Evolutionary conservation across 37 sponge, comb jelly and placozoan genomes (phyloP), one percentile per base, ranked within the genome.

Genomic region (Bolinopsis microptera): DNA sequence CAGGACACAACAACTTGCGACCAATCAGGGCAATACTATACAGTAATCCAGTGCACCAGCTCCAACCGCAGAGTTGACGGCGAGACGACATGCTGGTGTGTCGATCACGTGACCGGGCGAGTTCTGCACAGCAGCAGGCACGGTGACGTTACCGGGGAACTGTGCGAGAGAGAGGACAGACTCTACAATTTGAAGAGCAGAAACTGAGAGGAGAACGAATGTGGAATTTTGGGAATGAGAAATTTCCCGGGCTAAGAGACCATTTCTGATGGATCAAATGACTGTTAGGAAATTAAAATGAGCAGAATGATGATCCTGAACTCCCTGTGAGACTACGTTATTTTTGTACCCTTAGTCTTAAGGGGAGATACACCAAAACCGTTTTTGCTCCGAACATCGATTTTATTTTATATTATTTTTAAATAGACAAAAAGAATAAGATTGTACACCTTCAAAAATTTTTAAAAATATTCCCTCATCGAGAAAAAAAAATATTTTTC

Each of bases 71-170:
- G n/a, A n/a, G 18, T 61, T 61, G 68, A 61, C 68, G 74, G 74
- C 5, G 82, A 80, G 23, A 8, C 5, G 75, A 72, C 2, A 72
- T 80, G 82, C 37, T 80, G 82, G 82, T 80, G 82, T 80, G 82
- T 80, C 9, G 82, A 80, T 34, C 38, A 36, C 82, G 38, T 35
- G 21, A 36, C 82, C 37, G 82, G 82, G 8, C 16, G 22, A 9
- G 82, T 80, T 8, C 82, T 80, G 36, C 5, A 1, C 2, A 5
- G 13, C 13, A 37, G 82, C 1, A 1, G 32, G 5, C 35, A 34
- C 32, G 24, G 75, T 5, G 16, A 8, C 3, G 82, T 80, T 22
- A 80, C 35, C 23, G 82, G 82, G 1, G 82, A 80, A 37, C 2
- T 34, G 8, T 80, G 82, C 23, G 82, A 80, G 38, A 3, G 5